Base-by-base conservation (phyloP, 2,113 vertebrate species). In the Cairina moschata region DNA sequence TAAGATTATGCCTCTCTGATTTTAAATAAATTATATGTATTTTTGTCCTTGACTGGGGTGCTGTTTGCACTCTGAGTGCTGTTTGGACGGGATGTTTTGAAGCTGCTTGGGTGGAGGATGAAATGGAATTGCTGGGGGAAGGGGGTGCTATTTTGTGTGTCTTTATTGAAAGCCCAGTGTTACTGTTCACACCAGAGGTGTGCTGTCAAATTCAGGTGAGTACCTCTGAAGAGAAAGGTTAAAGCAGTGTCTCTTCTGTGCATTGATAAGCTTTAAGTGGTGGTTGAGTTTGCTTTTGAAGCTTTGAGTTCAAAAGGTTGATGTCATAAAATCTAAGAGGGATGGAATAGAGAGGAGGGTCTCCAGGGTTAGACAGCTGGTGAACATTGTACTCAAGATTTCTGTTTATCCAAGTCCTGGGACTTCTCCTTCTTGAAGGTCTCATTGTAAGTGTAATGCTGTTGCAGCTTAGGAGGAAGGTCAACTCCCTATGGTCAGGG, bases 261-360 rank as follows among this genome's bases (percentile, higher is more conserved):
- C 1, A 2, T 32, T 62, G 72, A 20, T 73, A 1, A 0, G 15
- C 0, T 55, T 2, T 9, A 44, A 67, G 46, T 58, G 21, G n/a
- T 36, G 44, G 54, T 52, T 32, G 29, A 62, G 29, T 59, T 95
- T 85, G 38, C 21, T 55, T 29, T 80, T 73, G 29, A 23, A 58
- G 29, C 55, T 88, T 72, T 15, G 31, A 31, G 29, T 83, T 91
- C 71, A 80, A 69, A 91, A 83, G 12, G 48, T 67, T 83, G 23
- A 71, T 88, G 18, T 54, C 14, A 4, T 66, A 46, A 76, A 83
- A 65, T 58, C 18, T 76, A 20, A 71, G 26, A n/a, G 6, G 72
- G 36, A n/a, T 46, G 50, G 54, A 74, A 40, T 21, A 65, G 82
- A 63, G 46, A 48, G 46, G 22, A 22, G 9, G 15, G 2, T 87